Percentiles rank a stretch among this genome's conserved stretches.
Evolutionary conservation across 2,113 vertebrate species (phyloP).

Genomic region (Urocolius indicus): DNA sequence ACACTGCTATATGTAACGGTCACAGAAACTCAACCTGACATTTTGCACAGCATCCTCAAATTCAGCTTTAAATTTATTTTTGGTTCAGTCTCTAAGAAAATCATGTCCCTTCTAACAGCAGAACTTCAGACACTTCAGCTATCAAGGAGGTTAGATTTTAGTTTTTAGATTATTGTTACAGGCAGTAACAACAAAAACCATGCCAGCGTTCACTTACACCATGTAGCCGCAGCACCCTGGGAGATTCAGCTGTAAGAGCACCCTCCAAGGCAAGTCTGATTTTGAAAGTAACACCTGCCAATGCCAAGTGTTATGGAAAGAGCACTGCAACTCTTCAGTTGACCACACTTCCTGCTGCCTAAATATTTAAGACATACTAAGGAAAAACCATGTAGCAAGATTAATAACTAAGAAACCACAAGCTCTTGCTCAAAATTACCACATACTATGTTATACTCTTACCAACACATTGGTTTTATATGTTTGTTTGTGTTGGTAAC

Average conservation of each 20-base stretch:
- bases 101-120: not conserved
- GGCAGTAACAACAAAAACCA: not conserved
- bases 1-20: fast-evolving
- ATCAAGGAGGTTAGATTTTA: not conserved
- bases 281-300: conserved; percentile 28
- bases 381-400: conserved; percentile 23
- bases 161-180: not conserved
- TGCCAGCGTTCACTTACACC: not conserved
- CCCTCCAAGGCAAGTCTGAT: not conserved
- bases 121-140: not conserved
- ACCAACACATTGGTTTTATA: not conserved
- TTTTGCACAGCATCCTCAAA: not conserved
- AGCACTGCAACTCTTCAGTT: conserved; percentile 4
- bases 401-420: conserved; percentile 42
- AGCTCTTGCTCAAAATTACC: conserved; percentile 7
- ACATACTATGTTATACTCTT: not conserved
- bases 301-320: not conserved
- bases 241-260: not conserved
- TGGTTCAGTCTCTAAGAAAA: not conserved
- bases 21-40: not conserved
- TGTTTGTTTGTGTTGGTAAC: not conserved
- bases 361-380: not conserved
- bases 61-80: not conserved
- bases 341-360: conserved; percentile 46
- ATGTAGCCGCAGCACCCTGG: not conserved